Percentiles rank a stretch among this genome's conserved stretches.
phyloP scores from a whole-genome alignment of 2,888 invertebrate genomes.

The Ecdyonurus torrentis region DNA sequence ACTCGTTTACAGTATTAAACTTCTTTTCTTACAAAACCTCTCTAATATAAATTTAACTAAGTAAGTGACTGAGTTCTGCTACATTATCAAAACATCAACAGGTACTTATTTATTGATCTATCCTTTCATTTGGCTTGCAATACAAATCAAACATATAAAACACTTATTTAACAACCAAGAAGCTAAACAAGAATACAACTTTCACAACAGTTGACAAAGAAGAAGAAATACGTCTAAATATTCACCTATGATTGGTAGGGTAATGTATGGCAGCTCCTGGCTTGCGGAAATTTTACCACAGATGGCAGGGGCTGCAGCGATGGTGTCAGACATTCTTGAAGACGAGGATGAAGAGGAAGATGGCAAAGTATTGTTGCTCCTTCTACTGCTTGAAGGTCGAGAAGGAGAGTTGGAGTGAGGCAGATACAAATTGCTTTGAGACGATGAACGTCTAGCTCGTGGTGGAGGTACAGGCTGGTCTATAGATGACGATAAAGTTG shows the following conservation, averaged over 20 bases:
- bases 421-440: constrained; percentile 27
- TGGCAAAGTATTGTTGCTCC: background rate
- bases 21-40: too few relatives aligned
- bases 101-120: too few relatives aligned
- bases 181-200: too few relatives aligned
- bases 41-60: too few relatives aligned
- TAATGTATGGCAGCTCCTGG: constrained; percentile 79
- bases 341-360: background rate
- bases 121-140: too few relatives aligned
- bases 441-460: constrained; percentile 25
- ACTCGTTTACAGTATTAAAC: too few relatives aligned
- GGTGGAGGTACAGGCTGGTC: constrained; percentile 31
- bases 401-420: constrained; percentile 15
- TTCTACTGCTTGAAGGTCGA: background rate
- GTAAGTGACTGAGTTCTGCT: too few relatives aligned
- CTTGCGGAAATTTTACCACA: constrained; percentile 72
- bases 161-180: too few relatives aligned
- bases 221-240: background rate
- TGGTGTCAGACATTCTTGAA: constrained; percentile 28
- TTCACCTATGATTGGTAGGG: constrained; percentile 47
- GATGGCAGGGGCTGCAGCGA: constrained; percentile 75
- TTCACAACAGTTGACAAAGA: too few relatives aligned
- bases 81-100: too few relatives aligned
- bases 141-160: too few relatives aligned
- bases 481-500: background rate